These are phyloP conservation scores for Drosophila biarmipes DNA, from an alignment of 1,140 invertebrate genomes.

Conservation along the genomic window DNA sequence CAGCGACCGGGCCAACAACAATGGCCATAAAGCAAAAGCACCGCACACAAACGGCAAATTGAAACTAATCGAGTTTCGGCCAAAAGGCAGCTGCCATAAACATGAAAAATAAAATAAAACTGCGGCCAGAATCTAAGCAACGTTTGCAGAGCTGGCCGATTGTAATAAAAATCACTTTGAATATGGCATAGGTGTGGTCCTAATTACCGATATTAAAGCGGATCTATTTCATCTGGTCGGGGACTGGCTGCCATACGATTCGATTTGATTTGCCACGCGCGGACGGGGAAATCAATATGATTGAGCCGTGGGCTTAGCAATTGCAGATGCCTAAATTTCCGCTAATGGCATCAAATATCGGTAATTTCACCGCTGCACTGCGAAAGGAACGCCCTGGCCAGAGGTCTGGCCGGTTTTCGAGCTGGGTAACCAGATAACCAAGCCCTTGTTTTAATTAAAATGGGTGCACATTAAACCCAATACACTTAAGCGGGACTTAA, in stretches of 20 bases:
- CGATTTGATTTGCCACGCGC: conserved; percentile 66
- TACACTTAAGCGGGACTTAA: conserved; percentile 57
- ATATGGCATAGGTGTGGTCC: conserved; percentile 82
- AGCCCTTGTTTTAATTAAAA: conserved; percentile 76
- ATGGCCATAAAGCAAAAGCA: conserved; percentile 30
- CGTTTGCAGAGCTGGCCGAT: conserved; percentile 42
- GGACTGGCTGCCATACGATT: conserved; percentile 27
- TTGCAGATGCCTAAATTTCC: conserved; percentile 63
- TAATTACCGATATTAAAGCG: conserved; percentile 83
- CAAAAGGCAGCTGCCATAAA: conserved; percentile 72
- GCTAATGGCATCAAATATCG: conserved; percentile 82
- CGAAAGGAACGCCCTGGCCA: conserved; percentile 56
- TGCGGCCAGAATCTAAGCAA: conserved; percentile 52
- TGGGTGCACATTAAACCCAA: conserved; percentile 71
- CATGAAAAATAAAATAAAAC: conserved; percentile 63
- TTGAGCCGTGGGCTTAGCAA: conserved; percentile 46
- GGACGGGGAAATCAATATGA: conserved; percentile 62
- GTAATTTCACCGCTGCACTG: conserved; percentile 76
- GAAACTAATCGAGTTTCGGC: conserved; percentile 81
- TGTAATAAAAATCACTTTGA: conserved; percentile 83
- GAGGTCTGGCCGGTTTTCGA: not conserved
- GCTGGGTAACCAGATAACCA: conserved; percentile 37
- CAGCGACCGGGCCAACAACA: conserved; percentile 45
- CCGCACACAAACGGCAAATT: conserved; percentile 66
- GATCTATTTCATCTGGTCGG: conserved; percentile 75